Conservation (phyloP, 2,113 vertebrate species). For the Myrmecobius fasciatus region DNA sequence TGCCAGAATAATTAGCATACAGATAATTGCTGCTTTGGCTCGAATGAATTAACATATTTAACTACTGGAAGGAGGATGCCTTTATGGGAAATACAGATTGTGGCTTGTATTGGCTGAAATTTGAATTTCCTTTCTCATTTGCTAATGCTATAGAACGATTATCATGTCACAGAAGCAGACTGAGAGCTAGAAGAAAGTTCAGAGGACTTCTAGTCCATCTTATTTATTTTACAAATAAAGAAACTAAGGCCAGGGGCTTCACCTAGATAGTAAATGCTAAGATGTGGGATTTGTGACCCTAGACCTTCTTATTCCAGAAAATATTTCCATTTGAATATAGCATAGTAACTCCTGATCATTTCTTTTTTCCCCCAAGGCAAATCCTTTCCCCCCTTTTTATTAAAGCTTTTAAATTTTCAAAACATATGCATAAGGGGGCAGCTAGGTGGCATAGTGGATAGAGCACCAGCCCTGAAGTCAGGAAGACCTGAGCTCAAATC, state of each 20-base stretch:
- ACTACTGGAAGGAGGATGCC: neutral
- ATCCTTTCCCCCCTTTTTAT: no score
- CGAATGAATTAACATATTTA: slow-evolving; percentile 16
- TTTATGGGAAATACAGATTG: neutral
- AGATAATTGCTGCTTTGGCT: slow-evolving; percentile 33
- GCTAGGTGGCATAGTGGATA: no score
- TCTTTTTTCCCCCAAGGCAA: neutral
- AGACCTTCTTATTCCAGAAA: neutral
- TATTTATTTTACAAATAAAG: neutral
- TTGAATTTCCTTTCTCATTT: slow-evolving; percentile 28
- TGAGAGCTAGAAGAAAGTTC: neutral
- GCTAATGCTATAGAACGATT: slow-evolving; percentile 11
- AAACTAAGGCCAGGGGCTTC: neutral
- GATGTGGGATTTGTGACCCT: neutral
- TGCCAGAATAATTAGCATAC: slow-evolving; percentile 23
- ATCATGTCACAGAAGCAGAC: neutral
- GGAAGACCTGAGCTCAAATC: no score
- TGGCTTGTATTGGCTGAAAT: slow-evolving; percentile 1
- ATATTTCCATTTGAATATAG: neutral
- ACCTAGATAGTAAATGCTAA: neutral
- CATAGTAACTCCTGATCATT: neutral
- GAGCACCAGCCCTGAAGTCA: no score
- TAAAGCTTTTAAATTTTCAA: no score
- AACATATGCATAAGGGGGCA: no score
- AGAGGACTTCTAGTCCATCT: neutral